Percentiles rank a stretch among this genome's conserved stretches.
phyloP scores from a whole-genome alignment of 2,888 invertebrate genomes.

The Polyommatus iphigenia region DNA sequence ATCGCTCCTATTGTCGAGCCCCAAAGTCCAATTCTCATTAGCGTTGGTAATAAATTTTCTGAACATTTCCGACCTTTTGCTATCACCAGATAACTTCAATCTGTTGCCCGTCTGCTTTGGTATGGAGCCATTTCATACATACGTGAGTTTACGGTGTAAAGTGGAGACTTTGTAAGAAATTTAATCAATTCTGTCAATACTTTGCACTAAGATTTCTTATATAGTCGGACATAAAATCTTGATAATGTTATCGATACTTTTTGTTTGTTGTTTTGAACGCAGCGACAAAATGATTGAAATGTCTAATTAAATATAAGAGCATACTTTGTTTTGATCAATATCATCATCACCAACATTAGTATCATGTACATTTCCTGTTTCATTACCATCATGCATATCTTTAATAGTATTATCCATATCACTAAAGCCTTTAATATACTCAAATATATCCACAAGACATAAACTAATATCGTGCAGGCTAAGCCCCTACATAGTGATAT shows the following conservation, averaged over 20 bases:
- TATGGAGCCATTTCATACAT: conserved; percentile 70
- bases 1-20: neutral
- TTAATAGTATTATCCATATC: neutral
- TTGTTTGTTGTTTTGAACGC: neutral
- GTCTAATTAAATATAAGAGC: neutral
- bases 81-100: conserved; percentile 60
- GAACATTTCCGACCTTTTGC: conserved; percentile 55
- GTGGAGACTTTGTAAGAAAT: conserved; percentile 28
- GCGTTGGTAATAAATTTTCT: conserved; percentile 15
- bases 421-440: neutral
- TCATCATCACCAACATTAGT: neutral
- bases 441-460: neutral
- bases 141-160: conserved; percentile 46
- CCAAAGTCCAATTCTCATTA: conserved; percentile 10
- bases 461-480: conserved; percentile 33
- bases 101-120: conserved; percentile 68
- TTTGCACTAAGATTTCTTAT: neutral
- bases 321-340: neutral
- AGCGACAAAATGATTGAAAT: neutral
- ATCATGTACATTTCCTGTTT: too few species aligned
- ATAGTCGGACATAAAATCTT: neutral
- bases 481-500: conserved; percentile 33
- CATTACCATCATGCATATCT: too few species aligned
- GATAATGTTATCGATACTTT: neutral
- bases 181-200: conserved; percentile 26